These are phyloP conservation scores for Lateolabrax maculatus DNA, from an alignment of 2,797 vertebrate species.

Conservation along the genomic window DNA sequence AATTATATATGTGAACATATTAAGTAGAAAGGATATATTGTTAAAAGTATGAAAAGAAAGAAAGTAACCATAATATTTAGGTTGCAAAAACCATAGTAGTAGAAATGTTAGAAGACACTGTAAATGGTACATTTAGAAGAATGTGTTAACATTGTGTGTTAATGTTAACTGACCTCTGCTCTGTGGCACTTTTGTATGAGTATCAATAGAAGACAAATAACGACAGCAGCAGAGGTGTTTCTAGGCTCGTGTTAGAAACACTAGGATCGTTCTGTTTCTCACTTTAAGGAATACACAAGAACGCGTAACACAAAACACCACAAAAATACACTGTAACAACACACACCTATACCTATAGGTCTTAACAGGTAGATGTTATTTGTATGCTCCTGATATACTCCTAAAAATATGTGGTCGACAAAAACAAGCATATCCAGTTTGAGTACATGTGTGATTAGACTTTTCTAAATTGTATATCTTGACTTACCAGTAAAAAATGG, in stretches of 20 bases:
- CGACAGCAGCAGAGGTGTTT: slow-evolving; percentile 1
- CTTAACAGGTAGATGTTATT: neutral
- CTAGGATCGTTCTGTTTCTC: no score
- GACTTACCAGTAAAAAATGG: neutral
- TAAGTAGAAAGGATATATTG: neutral
- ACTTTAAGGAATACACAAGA: neutral
- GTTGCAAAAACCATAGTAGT: neutral
- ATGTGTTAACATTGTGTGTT: neutral
- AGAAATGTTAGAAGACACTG: neutral
- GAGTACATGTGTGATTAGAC: neutral
- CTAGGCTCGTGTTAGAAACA: no score
- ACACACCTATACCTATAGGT: neutral
- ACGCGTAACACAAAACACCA: neutral
- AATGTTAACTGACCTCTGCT: neutral
- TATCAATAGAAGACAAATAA: neutral
- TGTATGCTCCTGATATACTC: no score
- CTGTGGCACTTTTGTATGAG: neutral
- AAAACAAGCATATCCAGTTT: neutral
- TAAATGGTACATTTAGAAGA: neutral
- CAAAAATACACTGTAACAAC: neutral
- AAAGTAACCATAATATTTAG: neutral
- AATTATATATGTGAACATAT: neutral
- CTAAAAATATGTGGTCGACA: neutral
- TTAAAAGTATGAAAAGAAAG: neutral
- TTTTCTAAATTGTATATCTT: neutral